These are phyloP conservation scores for Procambarus clarkii DNA, from an alignment of 1,140 invertebrate species.

Conservation along the genomic window DNA sequence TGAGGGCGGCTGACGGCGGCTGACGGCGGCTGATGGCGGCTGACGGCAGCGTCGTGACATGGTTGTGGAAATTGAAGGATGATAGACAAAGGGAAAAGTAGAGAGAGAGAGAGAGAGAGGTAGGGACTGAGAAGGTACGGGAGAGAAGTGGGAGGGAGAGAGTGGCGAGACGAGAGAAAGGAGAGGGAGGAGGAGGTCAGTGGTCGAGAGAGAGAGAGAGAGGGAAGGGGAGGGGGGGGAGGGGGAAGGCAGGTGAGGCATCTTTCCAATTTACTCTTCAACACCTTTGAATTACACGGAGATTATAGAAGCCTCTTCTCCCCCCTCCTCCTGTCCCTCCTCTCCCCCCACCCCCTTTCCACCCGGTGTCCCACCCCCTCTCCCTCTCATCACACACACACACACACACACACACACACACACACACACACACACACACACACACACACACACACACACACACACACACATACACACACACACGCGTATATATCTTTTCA, in stretches of 20 bases:
- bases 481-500: too few relatives aligned
- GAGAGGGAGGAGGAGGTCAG: too few relatives aligned
- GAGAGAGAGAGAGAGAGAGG: too few relatives aligned
- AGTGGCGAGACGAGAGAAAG: too few relatives aligned
- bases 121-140: too few relatives aligned
- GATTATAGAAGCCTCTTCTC: not conserved
- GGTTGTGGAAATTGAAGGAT: too few relatives aligned
- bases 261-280: slow-evolving; percentile 32
- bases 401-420: slow-evolving; percentile 32
- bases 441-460: not conserved
- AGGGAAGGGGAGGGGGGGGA: not conserved
- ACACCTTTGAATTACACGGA: not conserved
- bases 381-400: not conserved
- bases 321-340: not conserved
- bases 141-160: too few relatives aligned
- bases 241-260: not conserved
- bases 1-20: not conserved
- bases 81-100: too few relatives aligned
- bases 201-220: too few relatives aligned
- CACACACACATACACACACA: too few relatives aligned
- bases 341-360: not conserved
- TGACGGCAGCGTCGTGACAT: too few relatives aligned
- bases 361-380: not conserved
- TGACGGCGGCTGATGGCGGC: too few relatives aligned
- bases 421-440: slow-evolving; percentile 16